phyloP scores from a whole-genome alignment of 2,113 vertebrate species.

The Pangasianodon gigas region DNA sequence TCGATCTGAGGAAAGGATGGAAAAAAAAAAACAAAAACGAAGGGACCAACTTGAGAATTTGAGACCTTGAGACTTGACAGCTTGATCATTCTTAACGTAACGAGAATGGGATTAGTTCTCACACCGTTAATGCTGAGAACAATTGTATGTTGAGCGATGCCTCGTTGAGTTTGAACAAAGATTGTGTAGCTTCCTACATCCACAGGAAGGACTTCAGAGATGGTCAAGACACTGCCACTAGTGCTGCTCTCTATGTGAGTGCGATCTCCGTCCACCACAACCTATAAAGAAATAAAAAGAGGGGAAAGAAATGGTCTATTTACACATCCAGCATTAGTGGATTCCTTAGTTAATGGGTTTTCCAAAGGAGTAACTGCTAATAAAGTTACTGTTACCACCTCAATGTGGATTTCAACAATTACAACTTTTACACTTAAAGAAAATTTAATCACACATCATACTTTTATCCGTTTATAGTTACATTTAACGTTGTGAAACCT shows the following conservation, averaged over 20 bases:
- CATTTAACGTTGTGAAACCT: not conserved
- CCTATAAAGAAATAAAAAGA: conserved; percentile 49
- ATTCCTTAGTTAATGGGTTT: not conserved
- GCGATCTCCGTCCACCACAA: conserved; percentile 56
- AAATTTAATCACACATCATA: too few relatives aligned
- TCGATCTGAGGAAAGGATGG: conserved; percentile 60
- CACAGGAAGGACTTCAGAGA: conserved; percentile 59
- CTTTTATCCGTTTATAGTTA: not conserved
- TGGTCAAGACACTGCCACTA: conserved; percentile 59
- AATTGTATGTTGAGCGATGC: conserved; percentile 68
- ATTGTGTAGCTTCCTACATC: conserved; percentile 72
- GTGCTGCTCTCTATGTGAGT: conserved; percentile 57
- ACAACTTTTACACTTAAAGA: too few relatives aligned
- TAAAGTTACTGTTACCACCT: too few relatives aligned
- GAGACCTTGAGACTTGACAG: not conserved
- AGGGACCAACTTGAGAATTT: not conserved
- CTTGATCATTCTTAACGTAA: not conserved
- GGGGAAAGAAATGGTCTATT: not conserved
- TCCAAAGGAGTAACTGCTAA: too few relatives aligned
- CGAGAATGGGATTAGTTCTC: not conserved
- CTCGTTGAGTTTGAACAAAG: conserved; percentile 62
- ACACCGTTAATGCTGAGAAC: conserved; percentile 73
- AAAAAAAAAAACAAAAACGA: not conserved
- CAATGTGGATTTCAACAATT: too few relatives aligned
- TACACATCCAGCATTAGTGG: not conserved